Conservation (phyloP, 2,797 vertebrate species). For the Macropus fuliginosus region DNA sequence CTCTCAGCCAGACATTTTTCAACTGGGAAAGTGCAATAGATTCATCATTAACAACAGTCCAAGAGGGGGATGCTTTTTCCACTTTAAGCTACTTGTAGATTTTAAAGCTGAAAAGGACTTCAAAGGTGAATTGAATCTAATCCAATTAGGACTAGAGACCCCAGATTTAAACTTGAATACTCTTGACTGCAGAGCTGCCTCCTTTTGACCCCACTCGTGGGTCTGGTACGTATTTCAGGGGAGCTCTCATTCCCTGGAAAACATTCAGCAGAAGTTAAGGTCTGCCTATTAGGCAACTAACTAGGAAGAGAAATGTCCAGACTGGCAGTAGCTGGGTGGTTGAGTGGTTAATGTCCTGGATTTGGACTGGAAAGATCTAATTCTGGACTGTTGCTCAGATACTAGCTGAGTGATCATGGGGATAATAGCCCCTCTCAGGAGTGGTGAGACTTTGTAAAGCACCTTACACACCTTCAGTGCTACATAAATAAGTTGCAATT, state of each 20-base stretch:
- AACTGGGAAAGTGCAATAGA: slow-evolving; percentile 34
- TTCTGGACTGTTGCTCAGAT: background rate
- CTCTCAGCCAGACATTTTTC: slow-evolving; percentile 31
- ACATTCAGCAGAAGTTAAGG: background rate
- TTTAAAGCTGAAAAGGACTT: background rate
- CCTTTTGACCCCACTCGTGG: background rate
- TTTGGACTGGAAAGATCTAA: background rate
- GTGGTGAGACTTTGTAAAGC: background rate
- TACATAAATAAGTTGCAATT: background rate
- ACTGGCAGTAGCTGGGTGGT: background rate
- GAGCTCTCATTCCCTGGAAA: background rate
- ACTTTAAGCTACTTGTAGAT: background rate
- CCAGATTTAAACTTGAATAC: background rate
- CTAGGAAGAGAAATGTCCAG: background rate
- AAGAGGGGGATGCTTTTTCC: background rate
- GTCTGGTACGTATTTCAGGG: background rate
- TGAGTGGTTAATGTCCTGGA: background rate
- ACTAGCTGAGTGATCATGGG: background rate
- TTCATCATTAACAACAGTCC: slow-evolving; percentile 29
- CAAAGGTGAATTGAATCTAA: background rate
- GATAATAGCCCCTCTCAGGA: background rate
- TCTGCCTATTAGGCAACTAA: background rate
- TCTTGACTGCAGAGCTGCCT: background rate
- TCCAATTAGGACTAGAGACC: background rate
- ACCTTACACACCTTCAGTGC: background rate